Evolutionary conservation across 2,113 vertebrate species (phyloP).

Genomic region (Phalacrocorax pelagicus): DNA sequence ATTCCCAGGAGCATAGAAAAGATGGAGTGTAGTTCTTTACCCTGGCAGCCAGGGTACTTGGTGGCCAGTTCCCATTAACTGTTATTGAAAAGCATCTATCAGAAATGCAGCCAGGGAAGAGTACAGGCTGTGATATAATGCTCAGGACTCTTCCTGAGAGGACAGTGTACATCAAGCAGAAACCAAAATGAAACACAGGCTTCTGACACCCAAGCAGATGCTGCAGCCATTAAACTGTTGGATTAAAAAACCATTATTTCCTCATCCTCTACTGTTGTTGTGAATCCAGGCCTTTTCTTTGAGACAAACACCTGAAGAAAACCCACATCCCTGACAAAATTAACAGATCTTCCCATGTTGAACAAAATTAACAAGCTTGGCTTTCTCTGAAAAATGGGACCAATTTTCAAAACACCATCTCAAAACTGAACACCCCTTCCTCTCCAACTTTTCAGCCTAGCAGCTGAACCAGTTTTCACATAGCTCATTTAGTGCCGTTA

Average conservation of each 20-base stretch:
- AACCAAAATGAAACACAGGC: neutral
- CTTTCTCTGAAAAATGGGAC: neutral
- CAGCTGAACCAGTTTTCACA: neutral
- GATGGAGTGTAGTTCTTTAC: neutral
- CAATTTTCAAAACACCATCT: neutral
- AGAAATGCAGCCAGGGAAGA: neutral
- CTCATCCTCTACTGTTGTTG: neutral
- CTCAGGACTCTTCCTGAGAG: neutral
- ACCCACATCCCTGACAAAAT: neutral
- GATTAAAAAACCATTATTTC: neutral
- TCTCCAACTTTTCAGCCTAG: neutral
- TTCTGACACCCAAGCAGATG: neutral
- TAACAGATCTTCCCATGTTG: neutral
- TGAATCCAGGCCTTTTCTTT: neutral
- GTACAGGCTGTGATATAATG: neutral
- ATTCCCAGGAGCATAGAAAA: neutral
- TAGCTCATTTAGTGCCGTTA: neutral
- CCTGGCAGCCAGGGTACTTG: neutral
- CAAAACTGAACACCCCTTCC: neutral
- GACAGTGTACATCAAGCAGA: neutral
- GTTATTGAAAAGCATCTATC: conserved; percentile 34
- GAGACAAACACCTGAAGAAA: neutral
- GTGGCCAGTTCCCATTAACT: neutral
- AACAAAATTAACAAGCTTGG: neutral
- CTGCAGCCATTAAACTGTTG: neutral